These are phyloP conservation scores for Thamnophis sirtalis DNA, from an alignment of 2,113 vertebrate species.

Conservation along the genomic window DNA sequence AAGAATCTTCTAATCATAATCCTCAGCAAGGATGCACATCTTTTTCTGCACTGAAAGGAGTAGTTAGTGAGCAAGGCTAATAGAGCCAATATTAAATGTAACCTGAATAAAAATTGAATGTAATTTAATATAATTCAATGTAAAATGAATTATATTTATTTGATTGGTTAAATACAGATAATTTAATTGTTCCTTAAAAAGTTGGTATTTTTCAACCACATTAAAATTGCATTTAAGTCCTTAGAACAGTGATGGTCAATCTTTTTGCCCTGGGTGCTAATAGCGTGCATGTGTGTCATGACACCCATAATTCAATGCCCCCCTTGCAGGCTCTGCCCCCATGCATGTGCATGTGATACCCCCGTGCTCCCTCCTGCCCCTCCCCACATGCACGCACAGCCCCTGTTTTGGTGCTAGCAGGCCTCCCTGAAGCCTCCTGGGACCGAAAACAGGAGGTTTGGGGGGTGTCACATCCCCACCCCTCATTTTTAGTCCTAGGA, in stretches of 20 bases:
- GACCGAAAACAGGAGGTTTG: no score
- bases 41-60: not conserved
- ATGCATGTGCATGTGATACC: no score
- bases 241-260: not conserved
- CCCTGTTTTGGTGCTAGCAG: no score
- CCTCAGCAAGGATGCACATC: not conserved
- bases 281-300: no score
- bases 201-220: not conserved
- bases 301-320: no score
- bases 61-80: not conserved
- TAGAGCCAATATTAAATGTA: not conserved
- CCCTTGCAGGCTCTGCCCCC: no score
- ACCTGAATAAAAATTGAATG: not conserved
- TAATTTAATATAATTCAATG: not conserved
- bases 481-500: no score
- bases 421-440: no score
- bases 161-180: not conserved
- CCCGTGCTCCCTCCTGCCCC: no score
- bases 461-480: no score
- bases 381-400: no score
- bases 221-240: not conserved
- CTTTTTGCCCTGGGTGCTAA: no score
- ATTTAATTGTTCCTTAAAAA: not conserved
- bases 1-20: not conserved
- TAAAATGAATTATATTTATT: not conserved